Evolutionary conservation across 2,113 vertebrate genomes (phyloP).

Genomic region (Cisticola juncidis): DNA sequence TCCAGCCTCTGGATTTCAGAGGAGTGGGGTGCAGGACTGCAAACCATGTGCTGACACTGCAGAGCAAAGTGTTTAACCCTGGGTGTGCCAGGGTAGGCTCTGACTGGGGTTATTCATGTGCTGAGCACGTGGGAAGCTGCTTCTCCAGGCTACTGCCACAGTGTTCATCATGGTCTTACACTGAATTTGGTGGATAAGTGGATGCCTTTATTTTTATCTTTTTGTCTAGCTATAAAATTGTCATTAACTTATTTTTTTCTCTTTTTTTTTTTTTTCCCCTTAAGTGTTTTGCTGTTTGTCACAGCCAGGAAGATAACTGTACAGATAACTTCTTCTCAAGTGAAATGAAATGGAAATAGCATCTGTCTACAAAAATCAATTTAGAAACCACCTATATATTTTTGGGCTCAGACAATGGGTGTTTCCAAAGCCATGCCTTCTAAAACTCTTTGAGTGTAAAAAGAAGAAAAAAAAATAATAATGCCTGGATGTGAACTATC

Average conservation of each 20-base stretch:
- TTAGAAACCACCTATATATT: constrained; percentile 4
- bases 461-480: neutral
- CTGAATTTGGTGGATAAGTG: neutral
- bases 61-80: neutral
- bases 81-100: accelerated
- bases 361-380: constrained; percentile 16
- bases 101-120: neutral
- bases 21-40: neutral
- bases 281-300: neutral
- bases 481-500: neutral
- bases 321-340: constrained; percentile 40
- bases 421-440: neutral
- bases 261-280: neutral
- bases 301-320: constrained; percentile 6
- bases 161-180: neutral
- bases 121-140: neutral
- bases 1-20: neutral
- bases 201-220: neutral
- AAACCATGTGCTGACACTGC: neutral
- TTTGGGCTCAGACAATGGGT: neutral
- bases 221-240: neutral
- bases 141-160: neutral
- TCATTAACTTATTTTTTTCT: neutral
- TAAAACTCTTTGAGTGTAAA: constrained; percentile 14
- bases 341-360: constrained; percentile 55